Evolutionary conservation across 2,888 invertebrate species (phyloP).

Genomic region (Amphimallon solstitiale): DNA sequence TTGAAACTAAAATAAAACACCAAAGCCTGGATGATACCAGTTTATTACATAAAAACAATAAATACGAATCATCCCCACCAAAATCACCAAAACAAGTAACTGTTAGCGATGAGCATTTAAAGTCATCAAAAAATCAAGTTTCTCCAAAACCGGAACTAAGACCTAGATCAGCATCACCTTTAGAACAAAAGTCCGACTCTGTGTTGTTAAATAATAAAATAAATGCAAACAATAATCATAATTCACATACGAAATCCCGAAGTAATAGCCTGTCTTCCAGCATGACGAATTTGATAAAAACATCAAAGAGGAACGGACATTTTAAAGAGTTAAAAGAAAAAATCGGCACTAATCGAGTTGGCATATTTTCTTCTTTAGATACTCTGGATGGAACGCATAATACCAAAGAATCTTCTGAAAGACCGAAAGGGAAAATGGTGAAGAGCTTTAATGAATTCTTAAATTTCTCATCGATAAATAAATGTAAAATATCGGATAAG

Average conservation of each 20-base stretch:
- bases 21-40: conserved; percentile 76
- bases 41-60: conserved; percentile 50
- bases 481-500: conserved; percentile 66
- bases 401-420: conserved; percentile 45
- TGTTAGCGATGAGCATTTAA: conserved; percentile 8
- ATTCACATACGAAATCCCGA: conserved; percentile 47
- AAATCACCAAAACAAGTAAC: conserved; percentile 44
- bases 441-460: conserved; percentile 88
- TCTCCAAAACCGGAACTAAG: conserved; percentile 50
- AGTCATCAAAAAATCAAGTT: conserved; percentile 1
- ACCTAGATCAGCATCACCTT: conserved; percentile 61
- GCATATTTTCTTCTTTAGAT: conserved; percentile 70
- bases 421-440: conserved; percentile 63
- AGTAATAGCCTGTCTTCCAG: conserved; percentile 60
- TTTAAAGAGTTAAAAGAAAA: conserved; percentile 69
- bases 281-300: conserved; percentile 60
- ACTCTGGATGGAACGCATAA: conserved; percentile 65
- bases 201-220: conserved; percentile 57
- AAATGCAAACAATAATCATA: conserved; percentile 49
- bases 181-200: conserved; percentile 61
- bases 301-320: conserved; percentile 63
- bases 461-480: conserved; percentile 77
- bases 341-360: conserved; percentile 64
- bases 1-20: conserved; percentile 70
- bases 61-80: conserved; percentile 40